Evolutionary conservation across 2,797 vertebrate species (phyloP), one percentile per base, ranked within the genome.

Genomic region (Kryptopterus vitreolus): DNA sequence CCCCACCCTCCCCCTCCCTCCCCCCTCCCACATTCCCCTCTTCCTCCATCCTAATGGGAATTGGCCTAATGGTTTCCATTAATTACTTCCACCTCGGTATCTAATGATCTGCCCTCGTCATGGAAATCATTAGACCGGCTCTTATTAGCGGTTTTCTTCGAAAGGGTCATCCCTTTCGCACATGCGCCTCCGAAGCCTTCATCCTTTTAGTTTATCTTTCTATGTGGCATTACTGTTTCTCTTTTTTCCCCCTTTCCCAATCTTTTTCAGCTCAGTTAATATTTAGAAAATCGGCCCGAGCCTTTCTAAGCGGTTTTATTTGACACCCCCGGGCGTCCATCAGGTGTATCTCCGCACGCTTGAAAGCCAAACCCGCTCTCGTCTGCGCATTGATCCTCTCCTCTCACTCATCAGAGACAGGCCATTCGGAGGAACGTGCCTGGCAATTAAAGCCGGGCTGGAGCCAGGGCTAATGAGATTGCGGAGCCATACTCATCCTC

Each of bases 401-500:
- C 58, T 6, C 76, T 81, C 33, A 57, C 83, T 82, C 82, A 80
- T 84, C 76, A 83, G 74, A 85, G 66, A 81, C 46, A 57, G 77
- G 74, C 31, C 81, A 84, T 81, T 81, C 75, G 75, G 55, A 79
- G 76, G 76, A 81, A 83, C 63, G 80, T 79, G 81, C 61, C 72
- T 63, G 58, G 82, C 77, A 84, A 87, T 87, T 83, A 84, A 85
- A 82, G 74, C 58, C 85, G 77, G 79, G 71, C 83, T 82, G 82
- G 82, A 80, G 79, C 79, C 75, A 24, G 63, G 78, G 81, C 75
- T 84, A 87, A 82, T 84, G 84, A 85, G 84, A 80, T 81, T 80
- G 59, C 38, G 50, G 80, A 82, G 78, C 80, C 78, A 81, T 76
- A 50, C 70, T 86, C 79, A n/a, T 63, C 63, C 72, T 66, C 81